Base-by-base conservation (phyloP, 2,888 invertebrate species). In the Melitaea athalia region DNA sequence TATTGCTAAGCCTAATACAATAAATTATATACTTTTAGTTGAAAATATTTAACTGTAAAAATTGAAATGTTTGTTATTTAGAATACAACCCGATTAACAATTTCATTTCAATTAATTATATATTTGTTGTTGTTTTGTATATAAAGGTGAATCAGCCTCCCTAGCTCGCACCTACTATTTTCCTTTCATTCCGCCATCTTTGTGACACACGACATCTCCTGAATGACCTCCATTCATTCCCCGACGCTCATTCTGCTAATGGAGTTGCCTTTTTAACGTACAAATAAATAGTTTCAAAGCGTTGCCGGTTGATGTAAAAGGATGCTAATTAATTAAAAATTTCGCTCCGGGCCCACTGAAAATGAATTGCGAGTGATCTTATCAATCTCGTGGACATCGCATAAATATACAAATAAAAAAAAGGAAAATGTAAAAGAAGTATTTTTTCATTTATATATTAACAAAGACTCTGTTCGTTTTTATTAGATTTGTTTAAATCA, bases 241-340 rank as follows among this genome's bases (percentile, higher is more conserved):
- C 78, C 81, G 81, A 78, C 82, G 83, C 81, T 90, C 91, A 90
- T 90, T 90, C 84, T 82, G 76, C 89, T 91, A 91, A 92, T 91
- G 91, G 92, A 87, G 85, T 86, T 85, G 88, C 87, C 87, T 89
- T 89, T 88, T 89, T 80, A 84, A 85, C 83, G 85, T 87, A 84
- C 81, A 83, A 86, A 86, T 88, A 87, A 87, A 87, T 85, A 88
- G 81, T 85, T 78, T 77, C 81, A 82, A 83, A 86, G 82, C 78
- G 75, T 70, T 75, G 74, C 72, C 73, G 74, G 73, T 68, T 72
- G 73, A 74, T 76, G 74, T 71, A 74, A 83, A 84, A 79, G 80
- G 82, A 75, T 75, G 79, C 80, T 88, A 88, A 87, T 87, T 89
- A 88, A 89, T 89, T 88, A 85, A 82, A 82, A 81, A 73, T 68